Base-by-base conservation (phyloP, 2,797 vertebrate genomes). In the Leontopithecus rosalia region DNA sequence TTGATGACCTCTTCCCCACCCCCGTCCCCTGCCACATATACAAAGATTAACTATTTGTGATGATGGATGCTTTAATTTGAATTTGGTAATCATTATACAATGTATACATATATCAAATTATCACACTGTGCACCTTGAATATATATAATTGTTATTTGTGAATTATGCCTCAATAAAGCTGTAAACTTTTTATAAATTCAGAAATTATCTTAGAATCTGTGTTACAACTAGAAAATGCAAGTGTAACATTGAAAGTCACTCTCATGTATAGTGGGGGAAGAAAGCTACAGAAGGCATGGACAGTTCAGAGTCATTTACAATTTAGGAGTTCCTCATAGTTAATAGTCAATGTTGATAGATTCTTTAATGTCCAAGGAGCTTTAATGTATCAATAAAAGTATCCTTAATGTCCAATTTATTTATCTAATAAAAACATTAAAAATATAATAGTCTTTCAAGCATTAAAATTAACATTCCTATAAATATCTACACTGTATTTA, bases 381-480 rank as follows among this genome's bases (percentile, higher is more conserved):
- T 88, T 81, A 57, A 15, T 81, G 30, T 43, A 67, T 67, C 61
- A 92, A 86, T 48, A 86, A 87, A 12, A 85, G 72, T 92, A 89
- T 67, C 57, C 52, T 61, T 84, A 79, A 83, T 73, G 80, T 79
- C 30, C 36, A 85, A 57, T 75, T 89, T 86, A 82, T 36, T 90
- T 90, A 76, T 20, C 57, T 57, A 86, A 57, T 85, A 26, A 94
- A 85, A 75, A 50, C 50, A 67, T 36, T 89, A 58, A 89, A 81
- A 14, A 85, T 80, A 20, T 46, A 92, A 80, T 85, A 84, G 48
- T 43, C 26, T 17, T 76, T 48, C 14, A 92, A 86, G 84, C 46
- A 70, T 41, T 89, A 88, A 84, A 85, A 46, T 89, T 84, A 92
- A 75, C 73, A 80, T 80, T 91, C 33, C 12, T 92, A 11, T 64